phyloP scores from a whole-genome alignment of 2,888 invertebrate genomes.

The Eupsilia transversa region DNA sequence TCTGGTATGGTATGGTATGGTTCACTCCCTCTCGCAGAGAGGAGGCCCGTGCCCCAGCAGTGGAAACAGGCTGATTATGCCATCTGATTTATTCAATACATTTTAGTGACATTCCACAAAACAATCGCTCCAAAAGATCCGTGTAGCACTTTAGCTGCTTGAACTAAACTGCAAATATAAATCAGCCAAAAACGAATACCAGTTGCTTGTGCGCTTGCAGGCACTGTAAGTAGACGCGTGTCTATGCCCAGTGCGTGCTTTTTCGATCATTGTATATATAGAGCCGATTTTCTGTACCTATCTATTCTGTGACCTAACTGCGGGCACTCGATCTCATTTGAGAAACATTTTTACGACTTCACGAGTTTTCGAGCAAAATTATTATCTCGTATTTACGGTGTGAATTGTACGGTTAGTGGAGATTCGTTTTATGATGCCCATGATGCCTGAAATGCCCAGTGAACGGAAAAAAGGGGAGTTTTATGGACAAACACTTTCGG shows the following conservation, averaged over 20 bases:
- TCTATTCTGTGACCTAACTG: neutral
- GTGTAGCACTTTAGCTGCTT: neutral
- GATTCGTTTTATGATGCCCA: constrained; percentile 55
- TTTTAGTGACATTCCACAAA: neutral
- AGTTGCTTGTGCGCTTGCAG: neutral
- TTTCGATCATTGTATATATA: neutral
- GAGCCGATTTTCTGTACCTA: neutral
- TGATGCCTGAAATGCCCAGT: constrained; percentile 47
- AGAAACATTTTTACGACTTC: constrained; percentile 53
- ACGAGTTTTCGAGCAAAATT: constrained; percentile 49
- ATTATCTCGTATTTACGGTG: constrained; percentile 50
- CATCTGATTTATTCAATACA: neutral
- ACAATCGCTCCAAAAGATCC: neutral
- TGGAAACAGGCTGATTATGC: no score
- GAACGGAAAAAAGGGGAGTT: constrained; percentile 44
- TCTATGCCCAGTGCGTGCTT: neutral
- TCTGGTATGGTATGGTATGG: no score
- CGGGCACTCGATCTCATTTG: constrained; percentile 49
- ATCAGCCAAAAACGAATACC: neutral
- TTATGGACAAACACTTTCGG: constrained; percentile 52
- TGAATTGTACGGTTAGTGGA: constrained; percentile 48
- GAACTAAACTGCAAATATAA: neutral
- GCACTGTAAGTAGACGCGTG: neutral
- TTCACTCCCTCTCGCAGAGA: no score
- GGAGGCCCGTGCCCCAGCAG: no score